These are phyloP conservation scores for Oxyruncus cristatus DNA, from an alignment of 2,113 vertebrate species.

Conservation along the genomic window DNA sequence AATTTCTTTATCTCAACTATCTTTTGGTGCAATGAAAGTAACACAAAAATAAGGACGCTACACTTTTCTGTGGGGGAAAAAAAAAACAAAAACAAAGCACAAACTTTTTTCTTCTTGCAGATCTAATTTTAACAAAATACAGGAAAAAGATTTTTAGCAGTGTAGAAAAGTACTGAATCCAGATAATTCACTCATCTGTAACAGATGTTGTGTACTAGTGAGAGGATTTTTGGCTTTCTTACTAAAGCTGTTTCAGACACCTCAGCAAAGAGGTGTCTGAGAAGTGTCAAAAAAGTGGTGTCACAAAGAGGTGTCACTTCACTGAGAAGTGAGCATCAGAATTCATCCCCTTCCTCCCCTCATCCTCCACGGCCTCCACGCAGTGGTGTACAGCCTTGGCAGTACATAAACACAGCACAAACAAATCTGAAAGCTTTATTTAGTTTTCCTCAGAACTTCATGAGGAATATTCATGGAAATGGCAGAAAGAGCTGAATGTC, in stretches of 20 bases:
- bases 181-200: not conserved
- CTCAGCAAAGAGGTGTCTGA: not conserved
- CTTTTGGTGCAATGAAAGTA: not conserved
- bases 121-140: not conserved
- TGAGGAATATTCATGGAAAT: not conserved
- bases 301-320: too few relatives aligned
- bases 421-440: not conserved
- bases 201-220: not conserved
- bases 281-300: too few relatives aligned
- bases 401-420: not conserved
- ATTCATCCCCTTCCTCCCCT: not conserved
- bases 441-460: not conserved
- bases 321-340: not conserved
- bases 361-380: not conserved
- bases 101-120: not conserved
- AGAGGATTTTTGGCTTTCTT: not conserved
- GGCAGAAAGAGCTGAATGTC: not conserved
- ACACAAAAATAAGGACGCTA: not conserved
- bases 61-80: not conserved
- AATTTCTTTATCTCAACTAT: not conserved
- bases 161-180: not conserved
- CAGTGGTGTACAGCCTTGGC: not conserved
- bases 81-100: not conserved
- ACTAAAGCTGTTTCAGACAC: not conserved
- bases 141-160: not conserved